Base-by-base conservation (phyloP, 2,113 vertebrate species). In the Peromyscus maniculatus region DNA sequence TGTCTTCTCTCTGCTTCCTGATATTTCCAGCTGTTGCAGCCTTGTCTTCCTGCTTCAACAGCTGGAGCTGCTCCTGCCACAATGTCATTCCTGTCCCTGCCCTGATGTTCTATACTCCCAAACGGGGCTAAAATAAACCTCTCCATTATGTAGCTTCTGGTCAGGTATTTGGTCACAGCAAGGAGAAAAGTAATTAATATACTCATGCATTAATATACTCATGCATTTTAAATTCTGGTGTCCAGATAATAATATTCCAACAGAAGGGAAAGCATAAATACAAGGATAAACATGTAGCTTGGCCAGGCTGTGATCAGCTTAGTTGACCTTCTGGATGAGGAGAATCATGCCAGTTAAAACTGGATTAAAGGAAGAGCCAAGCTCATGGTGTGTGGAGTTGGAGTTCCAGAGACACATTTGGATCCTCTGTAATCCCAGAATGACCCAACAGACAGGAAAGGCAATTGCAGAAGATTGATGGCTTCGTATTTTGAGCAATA, bases 301-400 rank as follows among this genome's bases (percentile, higher is more conserved):
- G 59, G 72, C 43, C 43, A 31, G 71, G 83, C 55, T 71, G 82
- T 69, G 93, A 89, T 57, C 94, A 92, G 93, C 98, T 94, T 95
- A 95, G 3, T 6, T 87, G 97, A 89, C 94, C 93, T 95, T 92
- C 89, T 89, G 93, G 95, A 84, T 36, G 52, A 64, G 55, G 79
- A 96, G 91, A 91, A n/a, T 24, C 79, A 57, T 21, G 83, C 1
- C 62, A 88, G 80, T 95, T 93, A 93, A 92, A 93, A 92, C 75
- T 21, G 55, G 9, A 1, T 90, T 86, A 67, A 72, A 90, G 39
- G 92, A 75, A 89, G 33, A 82, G 84, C 92, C 93, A 93, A 78
- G 31, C 59, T 92, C 49, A 7, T 84, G 55, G 33, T 46, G 72
- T 31, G 64, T 52, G 13, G 67, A 66, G 26, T 43, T 0, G 0